Evolutionary conservation across 2,113 vertebrate species (phyloP).

Genomic region (Cisticola juncidis): DNA sequence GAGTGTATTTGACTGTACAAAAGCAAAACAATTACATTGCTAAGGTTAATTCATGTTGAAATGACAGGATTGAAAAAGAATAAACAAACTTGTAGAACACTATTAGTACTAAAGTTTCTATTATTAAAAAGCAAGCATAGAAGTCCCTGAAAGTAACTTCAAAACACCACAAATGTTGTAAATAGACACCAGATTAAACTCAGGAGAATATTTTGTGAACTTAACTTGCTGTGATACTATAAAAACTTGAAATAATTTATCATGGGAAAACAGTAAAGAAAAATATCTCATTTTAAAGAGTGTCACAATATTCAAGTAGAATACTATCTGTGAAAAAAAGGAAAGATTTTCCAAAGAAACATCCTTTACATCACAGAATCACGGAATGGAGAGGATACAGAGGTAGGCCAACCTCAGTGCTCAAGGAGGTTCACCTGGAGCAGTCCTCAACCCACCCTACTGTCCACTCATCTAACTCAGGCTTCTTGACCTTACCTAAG

Average conservation of each 20-base stretch:
- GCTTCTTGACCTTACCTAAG: neutral
- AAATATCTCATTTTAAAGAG: neutral
- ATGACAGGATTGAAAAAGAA: neutral
- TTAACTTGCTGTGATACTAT: neutral
- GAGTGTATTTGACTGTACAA: neutral
- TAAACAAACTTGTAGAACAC: neutral
- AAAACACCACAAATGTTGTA: neutral
- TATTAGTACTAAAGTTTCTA: neutral
- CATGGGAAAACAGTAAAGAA: neutral
- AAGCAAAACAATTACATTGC: neutral
- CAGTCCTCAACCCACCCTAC: neutral
- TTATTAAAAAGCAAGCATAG: neutral
- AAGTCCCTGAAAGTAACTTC: neutral
- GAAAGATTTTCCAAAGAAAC: neutral
- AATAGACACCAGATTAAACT: neutral
- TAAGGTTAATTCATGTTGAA: neutral
- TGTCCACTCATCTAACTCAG: neutral
- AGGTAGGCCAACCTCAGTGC: neutral
- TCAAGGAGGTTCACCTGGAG: neutral
- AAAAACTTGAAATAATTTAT: neutral
- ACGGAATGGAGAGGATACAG: accelerated
- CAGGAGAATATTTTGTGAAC: neutral
- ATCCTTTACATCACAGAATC: neutral
- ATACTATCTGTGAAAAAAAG: neutral
- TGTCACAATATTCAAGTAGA: neutral